Conservation (phyloP, 53 echinoderm and acorn worm species). For the Echinometra lucunter region DNA sequence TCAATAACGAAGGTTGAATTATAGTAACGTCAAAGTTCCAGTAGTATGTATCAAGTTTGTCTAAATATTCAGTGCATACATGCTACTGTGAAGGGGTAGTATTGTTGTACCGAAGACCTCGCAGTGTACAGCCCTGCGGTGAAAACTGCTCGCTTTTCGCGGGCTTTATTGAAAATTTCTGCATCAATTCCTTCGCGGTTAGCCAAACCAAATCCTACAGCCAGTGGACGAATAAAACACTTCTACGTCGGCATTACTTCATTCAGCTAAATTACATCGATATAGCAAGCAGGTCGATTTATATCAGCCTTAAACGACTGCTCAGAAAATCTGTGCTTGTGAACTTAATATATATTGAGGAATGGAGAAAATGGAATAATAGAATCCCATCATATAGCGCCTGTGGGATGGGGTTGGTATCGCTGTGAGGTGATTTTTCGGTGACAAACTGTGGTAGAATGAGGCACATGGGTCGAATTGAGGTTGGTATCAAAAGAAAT, state of each 20-base stretch:
- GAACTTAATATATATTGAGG: slow-evolving; percentile 26
- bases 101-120: background rate
- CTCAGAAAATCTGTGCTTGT: slow-evolving; percentile 12
- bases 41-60: background rate
- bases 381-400: slow-evolving; percentile 56
- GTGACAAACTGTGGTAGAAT: slow-evolving; percentile 28
- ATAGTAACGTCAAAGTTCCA: background rate
- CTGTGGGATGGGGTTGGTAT: slow-evolving; percentile 57
- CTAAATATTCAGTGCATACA: background rate
- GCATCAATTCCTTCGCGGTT: slow-evolving; percentile 55
- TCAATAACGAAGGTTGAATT: background rate
- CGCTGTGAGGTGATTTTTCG: slow-evolving; percentile 10
- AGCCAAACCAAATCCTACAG: slow-evolving; percentile 41
- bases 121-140: slow-evolving; percentile 34
- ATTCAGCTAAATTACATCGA: slow-evolving; percentile 44
- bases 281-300: slow-evolving; percentile 44
- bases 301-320: slow-evolving; percentile 52
- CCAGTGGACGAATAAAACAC: slow-evolving; percentile 33
- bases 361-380: slow-evolving; percentile 50
- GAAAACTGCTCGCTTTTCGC: slow-evolving; percentile 44
- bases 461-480: slow-evolving; percentile 64
- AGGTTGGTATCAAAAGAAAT: slow-evolving; percentile 61
- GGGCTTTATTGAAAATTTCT: slow-evolving; percentile 60
- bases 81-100: background rate
- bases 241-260: background rate